These are phyloP conservation scores for Nebria salina DNA, from an alignment of 2,888 invertebrate genomes.

Conservation along the genomic window DNA sequence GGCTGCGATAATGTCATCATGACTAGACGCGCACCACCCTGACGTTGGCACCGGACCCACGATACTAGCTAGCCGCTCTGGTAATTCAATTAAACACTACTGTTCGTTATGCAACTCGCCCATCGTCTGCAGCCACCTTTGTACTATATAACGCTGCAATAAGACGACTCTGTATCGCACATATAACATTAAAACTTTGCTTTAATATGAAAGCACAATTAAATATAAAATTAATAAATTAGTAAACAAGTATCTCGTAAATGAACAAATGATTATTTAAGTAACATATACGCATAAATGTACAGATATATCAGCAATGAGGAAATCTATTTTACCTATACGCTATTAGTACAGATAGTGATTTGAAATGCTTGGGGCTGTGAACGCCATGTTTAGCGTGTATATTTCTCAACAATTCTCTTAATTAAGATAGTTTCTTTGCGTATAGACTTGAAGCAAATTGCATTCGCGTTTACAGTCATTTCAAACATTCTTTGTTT, in stretches of 20 bases:
- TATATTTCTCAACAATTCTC: conserved; percentile 23
- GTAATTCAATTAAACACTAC: conserved; percentile 4
- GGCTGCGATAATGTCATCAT: conserved; percentile 16
- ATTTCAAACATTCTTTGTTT: too few species aligned
- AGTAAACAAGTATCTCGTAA: too few species aligned
- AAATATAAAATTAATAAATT: too few species aligned
- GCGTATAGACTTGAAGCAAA: background rate
- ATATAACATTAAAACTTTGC: too few species aligned
- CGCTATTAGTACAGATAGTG: conserved; percentile 4
- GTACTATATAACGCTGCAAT: too few species aligned
- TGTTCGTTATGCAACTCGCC: conserved; percentile 3
- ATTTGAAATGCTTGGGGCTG: conserved; percentile 24
- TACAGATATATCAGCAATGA: too few species aligned
- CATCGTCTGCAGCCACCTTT: background rate
- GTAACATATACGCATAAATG: too few species aligned
- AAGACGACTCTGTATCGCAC: too few species aligned
- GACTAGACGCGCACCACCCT: background rate
- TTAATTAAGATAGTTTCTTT: conserved; percentile 23
- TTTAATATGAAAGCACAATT: too few species aligned
- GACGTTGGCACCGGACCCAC: too few species aligned
- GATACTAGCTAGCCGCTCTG: background rate
- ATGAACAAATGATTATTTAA: too few species aligned
- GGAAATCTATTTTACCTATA: background rate
- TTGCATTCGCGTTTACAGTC: background rate
- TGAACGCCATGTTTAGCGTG: conserved; percentile 15